phyloP scores from a whole-genome alignment of 2,888 invertebrate genomes.

The Hyles lineata region DNA sequence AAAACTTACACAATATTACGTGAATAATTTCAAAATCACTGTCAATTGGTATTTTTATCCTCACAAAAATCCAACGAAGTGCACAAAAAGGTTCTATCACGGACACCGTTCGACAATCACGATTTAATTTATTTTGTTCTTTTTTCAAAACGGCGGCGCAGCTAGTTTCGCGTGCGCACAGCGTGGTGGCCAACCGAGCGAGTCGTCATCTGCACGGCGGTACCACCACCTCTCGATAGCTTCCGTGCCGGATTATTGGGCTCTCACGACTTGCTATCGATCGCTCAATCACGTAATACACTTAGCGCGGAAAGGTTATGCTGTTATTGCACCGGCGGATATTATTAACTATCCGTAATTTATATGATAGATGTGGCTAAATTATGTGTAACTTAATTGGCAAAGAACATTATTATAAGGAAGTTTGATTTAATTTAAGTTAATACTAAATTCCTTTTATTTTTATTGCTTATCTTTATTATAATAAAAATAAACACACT shows the following conservation, averaged over 20 bases:
- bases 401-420: too few species aligned
- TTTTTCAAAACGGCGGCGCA: constrained; percentile 46
- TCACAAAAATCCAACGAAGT: constrained; percentile 57
- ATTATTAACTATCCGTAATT: neutral
- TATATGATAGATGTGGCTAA: neutral
- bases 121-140: constrained; percentile 38
- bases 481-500: too few species aligned
- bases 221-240: constrained; percentile 45
- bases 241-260: constrained; percentile 29
- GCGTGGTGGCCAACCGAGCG: constrained; percentile 63
- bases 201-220: constrained; percentile 61
- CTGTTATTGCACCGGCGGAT: constrained; percentile 3
- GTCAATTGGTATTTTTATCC: constrained; percentile 54
- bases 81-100: constrained; percentile 42
- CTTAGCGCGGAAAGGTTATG: constrained; percentile 17
- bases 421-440: too few species aligned
- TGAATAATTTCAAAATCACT: too few species aligned
- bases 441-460: too few species aligned
- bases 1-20: constrained; percentile 35
- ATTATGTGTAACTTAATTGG: neutral
- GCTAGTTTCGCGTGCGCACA: constrained; percentile 54
- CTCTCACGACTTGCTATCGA: constrained; percentile 26
- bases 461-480: too few species aligned
- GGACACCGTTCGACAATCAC: constrained; percentile 45
- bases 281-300: constrained; percentile 11